A percentile compares a stretch with the other conserved stretches of the same genome.
Evolutionary conservation across 2,888 invertebrate species (phyloP).

Genomic region (Choristoneura rosaceana): DNA sequence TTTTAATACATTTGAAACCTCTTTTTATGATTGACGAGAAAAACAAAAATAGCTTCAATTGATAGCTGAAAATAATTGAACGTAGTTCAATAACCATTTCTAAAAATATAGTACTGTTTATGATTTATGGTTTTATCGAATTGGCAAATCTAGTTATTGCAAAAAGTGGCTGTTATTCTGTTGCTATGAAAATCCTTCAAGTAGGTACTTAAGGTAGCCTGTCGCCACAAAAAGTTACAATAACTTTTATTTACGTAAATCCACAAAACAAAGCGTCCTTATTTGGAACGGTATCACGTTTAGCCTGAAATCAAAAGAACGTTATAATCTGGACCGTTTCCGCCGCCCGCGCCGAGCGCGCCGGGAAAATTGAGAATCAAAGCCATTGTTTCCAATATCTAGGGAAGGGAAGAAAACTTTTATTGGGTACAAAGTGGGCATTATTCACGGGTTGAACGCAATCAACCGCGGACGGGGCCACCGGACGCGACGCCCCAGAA

Average conservation of each 20-base stretch:
- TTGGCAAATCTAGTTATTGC: no score
- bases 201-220: background rate
- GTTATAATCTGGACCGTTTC: conserved; percentile 74
- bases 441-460: conserved; percentile 79
- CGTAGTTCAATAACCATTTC: background rate
- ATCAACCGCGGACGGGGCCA: conserved; percentile 69
- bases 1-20: no score
- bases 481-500: conserved; percentile 79
- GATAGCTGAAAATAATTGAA: no score
- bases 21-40: no score
- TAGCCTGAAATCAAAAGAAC: conserved; percentile 78
- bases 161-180: no score
- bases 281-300: conserved; percentile 76
- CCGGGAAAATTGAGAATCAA: conserved; percentile 79
- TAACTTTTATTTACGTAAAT: conserved; percentile 40
- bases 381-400: conserved; percentile 83
- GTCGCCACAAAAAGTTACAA: conserved; percentile 25
- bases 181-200: background rate
- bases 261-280: conserved; percentile 52
- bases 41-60: no score
- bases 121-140: no score
- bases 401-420: conserved; percentile 75
- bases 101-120: no score
- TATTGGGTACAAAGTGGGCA: conserved; percentile 83
- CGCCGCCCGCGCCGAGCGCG: conserved; percentile 59